Conservation (phyloP, 2,113 vertebrate genomes). For the Prunella fulvescens region DNA sequence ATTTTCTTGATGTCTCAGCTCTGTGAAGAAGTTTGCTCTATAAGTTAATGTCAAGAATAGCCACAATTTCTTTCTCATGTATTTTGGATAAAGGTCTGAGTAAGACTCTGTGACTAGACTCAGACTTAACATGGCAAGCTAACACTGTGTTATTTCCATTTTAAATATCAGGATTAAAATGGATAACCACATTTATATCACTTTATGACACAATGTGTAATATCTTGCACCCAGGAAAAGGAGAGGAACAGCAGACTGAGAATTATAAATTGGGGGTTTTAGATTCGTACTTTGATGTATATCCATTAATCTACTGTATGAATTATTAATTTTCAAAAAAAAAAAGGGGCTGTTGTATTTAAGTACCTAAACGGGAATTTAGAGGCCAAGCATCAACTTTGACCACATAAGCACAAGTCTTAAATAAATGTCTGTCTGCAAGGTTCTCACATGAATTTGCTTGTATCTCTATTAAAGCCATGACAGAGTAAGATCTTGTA, state of each 20-base stretch:
- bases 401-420: neutral
- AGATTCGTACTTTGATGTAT: neutral
- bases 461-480: neutral
- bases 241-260: neutral
- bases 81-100: neutral
- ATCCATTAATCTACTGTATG: neutral
- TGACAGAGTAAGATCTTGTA: neutral
- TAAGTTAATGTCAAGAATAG: neutral
- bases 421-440: neutral
- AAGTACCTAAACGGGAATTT: neutral
- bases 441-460: neutral
- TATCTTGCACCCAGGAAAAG: neutral
- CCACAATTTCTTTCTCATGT: neutral
- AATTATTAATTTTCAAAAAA: neutral
- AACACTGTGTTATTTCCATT: neutral
- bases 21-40: neutral
- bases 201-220: neutral
- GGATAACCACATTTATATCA: neutral
- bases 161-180: neutral
- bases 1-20: neutral
- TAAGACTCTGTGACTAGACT: neutral
- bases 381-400: neutral
- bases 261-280: accelerated
- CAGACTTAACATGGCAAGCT: neutral
- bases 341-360: neutral